These are phyloP conservation scores for Tragelaphus eurycerus DNA, from an alignment of 2,797 vertebrate species.

Conservation along the genomic window DNA sequence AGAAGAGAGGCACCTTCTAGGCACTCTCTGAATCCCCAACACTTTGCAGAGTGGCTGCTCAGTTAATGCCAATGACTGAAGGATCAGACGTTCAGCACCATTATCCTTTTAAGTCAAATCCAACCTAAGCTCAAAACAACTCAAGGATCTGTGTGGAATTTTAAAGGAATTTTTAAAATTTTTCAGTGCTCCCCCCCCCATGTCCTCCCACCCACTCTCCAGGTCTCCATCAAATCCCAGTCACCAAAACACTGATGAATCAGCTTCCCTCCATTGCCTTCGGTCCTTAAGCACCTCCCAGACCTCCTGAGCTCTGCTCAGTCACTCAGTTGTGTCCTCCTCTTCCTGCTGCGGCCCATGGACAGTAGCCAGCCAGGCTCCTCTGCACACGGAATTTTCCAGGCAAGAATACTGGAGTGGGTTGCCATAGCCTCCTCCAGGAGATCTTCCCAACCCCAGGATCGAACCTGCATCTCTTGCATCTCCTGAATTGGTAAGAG, in stretches of 20 bases:
- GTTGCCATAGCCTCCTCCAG: background rate
- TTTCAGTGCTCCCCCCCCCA: background rate
- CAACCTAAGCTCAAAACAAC: background rate
- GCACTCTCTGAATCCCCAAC: background rate
- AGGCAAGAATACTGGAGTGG: background rate
- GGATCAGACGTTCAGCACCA: background rate
- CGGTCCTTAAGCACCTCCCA: conserved; percentile 59
- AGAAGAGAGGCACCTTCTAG: background rate
- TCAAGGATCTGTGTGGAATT: background rate
- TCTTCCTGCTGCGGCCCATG: background rate
- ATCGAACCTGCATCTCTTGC: background rate
- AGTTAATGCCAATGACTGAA: fast-evolving
- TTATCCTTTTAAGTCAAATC: background rate
- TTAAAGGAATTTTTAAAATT: background rate
- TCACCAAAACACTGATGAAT: background rate
- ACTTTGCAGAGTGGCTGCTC: background rate
- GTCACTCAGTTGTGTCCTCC: background rate
- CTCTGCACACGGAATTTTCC: background rate
- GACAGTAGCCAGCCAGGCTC: background rate
- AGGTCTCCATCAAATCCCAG: conserved; percentile 55
- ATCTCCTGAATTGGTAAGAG: background rate
- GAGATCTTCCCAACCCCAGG: background rate
- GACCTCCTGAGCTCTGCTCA: background rate
- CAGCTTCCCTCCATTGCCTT: conserved; percentile 34
- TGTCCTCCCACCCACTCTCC: background rate